Percentiles rank a stretch among this genome's conserved stretches.
Evolutionary conservation across 2,888 invertebrate genomes (phyloP).

Genomic region (Lumbricus terrestris): DNA sequence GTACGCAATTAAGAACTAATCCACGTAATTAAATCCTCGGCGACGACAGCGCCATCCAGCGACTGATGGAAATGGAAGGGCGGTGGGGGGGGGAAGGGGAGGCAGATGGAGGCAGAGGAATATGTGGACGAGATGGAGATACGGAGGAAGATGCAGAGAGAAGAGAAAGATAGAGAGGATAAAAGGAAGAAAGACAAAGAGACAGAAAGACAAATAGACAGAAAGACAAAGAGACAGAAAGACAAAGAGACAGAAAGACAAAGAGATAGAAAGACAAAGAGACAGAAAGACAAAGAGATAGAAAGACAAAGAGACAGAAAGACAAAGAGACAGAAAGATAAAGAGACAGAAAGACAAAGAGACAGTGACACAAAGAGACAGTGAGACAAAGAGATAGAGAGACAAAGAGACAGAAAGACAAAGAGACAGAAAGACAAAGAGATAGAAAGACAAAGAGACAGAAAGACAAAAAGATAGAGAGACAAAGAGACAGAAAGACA

Average conservation of each 20-base stretch:
- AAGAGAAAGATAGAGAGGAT: too few relatives aligned
- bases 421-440: not conserved
- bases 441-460: not conserved
- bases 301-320: slow-evolving; percentile 6
- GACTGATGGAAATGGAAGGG: not conserved
- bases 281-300: slow-evolving; percentile 27
- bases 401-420: not conserved
- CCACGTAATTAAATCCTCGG: not conserved
- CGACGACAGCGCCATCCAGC: not conserved
- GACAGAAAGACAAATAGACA: too few relatives aligned
- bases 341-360: slow-evolving; percentile 22
- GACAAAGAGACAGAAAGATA: slow-evolving; percentile 18
- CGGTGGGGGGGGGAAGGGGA: not conserved
- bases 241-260: too few relatives aligned
- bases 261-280: too few relatives aligned
- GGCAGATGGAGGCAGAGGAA: not conserved
- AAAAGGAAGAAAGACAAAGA: too few relatives aligned
- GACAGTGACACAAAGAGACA: not conserved
- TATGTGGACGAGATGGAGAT: too few relatives aligned
- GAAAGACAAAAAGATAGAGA: not conserved
- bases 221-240: too few relatives aligned
- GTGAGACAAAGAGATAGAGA: not conserved
- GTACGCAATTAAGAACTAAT: not conserved
- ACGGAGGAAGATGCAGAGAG: too few relatives aligned
- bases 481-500: not conserved